These are phyloP conservation scores for Andrena marginata DNA, from an alignment of 2,888 invertebrate genomes.

Conservation along the genomic window DNA sequence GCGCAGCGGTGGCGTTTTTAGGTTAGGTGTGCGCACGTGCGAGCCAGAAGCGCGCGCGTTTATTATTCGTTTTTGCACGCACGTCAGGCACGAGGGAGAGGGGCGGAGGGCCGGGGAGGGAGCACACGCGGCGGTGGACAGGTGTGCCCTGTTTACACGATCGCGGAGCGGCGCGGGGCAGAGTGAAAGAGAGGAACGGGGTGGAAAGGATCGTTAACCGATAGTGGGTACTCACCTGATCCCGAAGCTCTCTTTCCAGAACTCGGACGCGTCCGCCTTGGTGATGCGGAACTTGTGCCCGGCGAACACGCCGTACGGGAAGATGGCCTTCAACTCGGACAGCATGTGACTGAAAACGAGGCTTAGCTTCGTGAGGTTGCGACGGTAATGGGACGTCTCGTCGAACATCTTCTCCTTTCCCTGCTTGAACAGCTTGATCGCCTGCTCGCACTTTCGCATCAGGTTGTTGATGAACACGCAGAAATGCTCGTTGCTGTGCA, in stretches of 20 bases:
- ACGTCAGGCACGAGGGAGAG: slow-evolving; percentile 13
- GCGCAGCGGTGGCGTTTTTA: slow-evolving; percentile 62
- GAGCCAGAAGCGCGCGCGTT: slow-evolving; percentile 58
- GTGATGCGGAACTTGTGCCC: slow-evolving; percentile 99
- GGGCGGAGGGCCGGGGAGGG: neutral
- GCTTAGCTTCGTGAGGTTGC: slow-evolving; percentile 98
- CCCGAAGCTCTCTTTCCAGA: slow-evolving; percentile 98
- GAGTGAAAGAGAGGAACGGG: neutral
- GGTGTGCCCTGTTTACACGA: slow-evolving; percentile 58
- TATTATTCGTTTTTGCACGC: slow-evolving; percentile 63
- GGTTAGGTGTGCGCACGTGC: slow-evolving; percentile 75
- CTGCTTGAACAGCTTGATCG: slow-evolving; percentile 99
- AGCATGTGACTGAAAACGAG: slow-evolving; percentile 99
- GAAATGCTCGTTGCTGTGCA: slow-evolving; percentile 98
- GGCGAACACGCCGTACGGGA: slow-evolving; percentile 97
- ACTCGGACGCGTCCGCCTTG: slow-evolving; percentile 99
- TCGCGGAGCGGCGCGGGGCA: slow-evolving; percentile 7
- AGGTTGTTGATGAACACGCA: slow-evolving; percentile 99
- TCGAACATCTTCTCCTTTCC: slow-evolving; percentile 99
- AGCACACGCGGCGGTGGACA: slow-evolving; percentile 49
- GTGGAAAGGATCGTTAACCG: slow-evolving; percentile 10
- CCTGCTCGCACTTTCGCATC: slow-evolving; percentile 99
- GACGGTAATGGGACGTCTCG: slow-evolving; percentile 96
- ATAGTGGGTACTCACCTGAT: slow-evolving; percentile 89
- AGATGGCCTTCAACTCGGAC: slow-evolving; percentile 99